Evolutionary conservation across 2,797 vertebrate genomes (phyloP), one percentile per base, ranked within the genome.

Genomic region (Sorex maritimensis): DNA sequence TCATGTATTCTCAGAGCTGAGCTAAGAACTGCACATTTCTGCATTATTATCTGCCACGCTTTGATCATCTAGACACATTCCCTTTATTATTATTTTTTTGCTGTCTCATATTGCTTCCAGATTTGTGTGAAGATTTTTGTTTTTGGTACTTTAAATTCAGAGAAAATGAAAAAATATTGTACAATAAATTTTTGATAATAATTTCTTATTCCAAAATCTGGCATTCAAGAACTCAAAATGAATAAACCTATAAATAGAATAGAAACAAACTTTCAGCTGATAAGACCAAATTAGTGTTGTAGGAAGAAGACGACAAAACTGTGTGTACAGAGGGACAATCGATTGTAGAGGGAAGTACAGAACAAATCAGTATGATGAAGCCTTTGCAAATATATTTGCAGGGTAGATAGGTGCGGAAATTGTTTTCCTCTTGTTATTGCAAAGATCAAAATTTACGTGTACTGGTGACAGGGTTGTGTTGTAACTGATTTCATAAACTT

Each of bases 71-170:
- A 1, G 0, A 38, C 9, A 73, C 26, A 5, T 4, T 73, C 1
- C 1, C 28, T 46, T 13, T 61, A 21, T 23, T 61, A 21, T 23
- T 69, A 28, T 15, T 71, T 79, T 69, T 79, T 69, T 63, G 17
- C 11, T 68, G 2, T 91, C 24, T 91, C 24, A 58, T 67, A 44
- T 55, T 80, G 11, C 0, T 88, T 41, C 24, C 67, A n/a, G 4
- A 74, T 90, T 81, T 71, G 23, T 38, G n/a, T 34, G 23, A 80
- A 8, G 67, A 2, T n/a, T 58, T 83, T 94, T 63, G 80, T 41
- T 71, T 94, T 89, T 89, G 30, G 75, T 58, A 10, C 4, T 69
- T 73, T 78, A 73, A 65, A 77, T 44, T 91, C 89, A 72, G 30
- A 84, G 65, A 86, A 73, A 80, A 61, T 63, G 21, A 19, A 19